Conservation (phyloP, 1,140 invertebrate genomes). For the Acyrthosiphon pisum region DNA sequence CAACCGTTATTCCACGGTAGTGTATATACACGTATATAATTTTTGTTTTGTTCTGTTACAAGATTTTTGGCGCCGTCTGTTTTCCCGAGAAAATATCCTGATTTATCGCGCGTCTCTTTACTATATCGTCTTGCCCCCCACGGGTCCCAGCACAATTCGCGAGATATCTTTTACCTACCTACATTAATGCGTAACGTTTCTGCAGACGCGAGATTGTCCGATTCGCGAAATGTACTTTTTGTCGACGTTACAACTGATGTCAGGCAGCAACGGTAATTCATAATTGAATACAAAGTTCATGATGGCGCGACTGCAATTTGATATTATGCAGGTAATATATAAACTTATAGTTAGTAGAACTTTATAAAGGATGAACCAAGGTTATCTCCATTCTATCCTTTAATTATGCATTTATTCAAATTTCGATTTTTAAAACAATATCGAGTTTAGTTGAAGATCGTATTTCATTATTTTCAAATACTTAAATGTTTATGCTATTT, state of each 20-base stretch:
- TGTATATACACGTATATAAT: neutral
- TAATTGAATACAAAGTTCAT: neutral
- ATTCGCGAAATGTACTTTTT: neutral
- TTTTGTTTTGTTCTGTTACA: constrained; percentile 28
- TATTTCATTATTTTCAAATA: neutral
- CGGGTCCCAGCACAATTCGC: neutral
- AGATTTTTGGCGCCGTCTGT: constrained; percentile 55
- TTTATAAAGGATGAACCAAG: neutral
- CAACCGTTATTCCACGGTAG: neutral
- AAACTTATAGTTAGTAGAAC: neutral
- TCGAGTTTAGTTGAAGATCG: neutral
- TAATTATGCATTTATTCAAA: neutral
- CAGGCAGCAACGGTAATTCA: neutral
- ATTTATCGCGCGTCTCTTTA: neutral
- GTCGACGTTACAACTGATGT: neutral
- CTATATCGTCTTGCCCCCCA: neutral
- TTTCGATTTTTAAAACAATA: neutral
- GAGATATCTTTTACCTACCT: neutral
- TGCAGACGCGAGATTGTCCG: neutral
- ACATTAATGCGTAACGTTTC: neutral
- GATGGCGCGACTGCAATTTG: neutral
- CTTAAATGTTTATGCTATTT: neutral
- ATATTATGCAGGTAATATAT: neutral
- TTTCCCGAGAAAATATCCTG: neutral
- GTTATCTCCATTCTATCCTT: neutral